Evolutionary conservation across 2,888 invertebrate genomes (phyloP), one percentile per base, ranked within the genome.

Genomic region (Tetragnatha montana): DNA sequence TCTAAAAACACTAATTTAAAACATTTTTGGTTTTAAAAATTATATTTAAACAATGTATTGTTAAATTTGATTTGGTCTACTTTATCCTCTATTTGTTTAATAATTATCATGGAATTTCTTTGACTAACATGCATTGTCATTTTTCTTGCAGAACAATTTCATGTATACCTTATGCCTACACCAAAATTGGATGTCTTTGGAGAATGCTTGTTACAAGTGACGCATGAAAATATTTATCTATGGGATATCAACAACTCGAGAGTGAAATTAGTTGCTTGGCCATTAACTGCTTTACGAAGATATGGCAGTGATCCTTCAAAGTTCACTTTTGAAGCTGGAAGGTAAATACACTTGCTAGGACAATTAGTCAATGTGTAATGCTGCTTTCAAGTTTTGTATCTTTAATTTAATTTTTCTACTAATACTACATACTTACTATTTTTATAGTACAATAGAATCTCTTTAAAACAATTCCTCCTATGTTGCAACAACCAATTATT

Each of bases 271-370:
- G 92, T 92, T 50, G 92, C 92, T 35, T 93, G 93, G 93, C 92
- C 92, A 21, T 91, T 93, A 22, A 92, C 92, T 47, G 91, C 92
- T 7, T 91, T 93, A 19, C 91, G 93, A 21, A 87, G 92, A 87
- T 93, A 93, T 90, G 92, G 92, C 73, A 91, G 92, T 91, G 92
- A 93, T 91, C 90, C 92, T 6, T 90, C 91, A 70, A 92, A 92
- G 76, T 93, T 93, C 84, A 93, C 92, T 14, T 92, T 93, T 88
- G 93, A 93, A 91, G 92, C 92, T 78, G 93, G 92, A 60, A 92
- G 92, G 92, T 92, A 51, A 87, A 88, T 83, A 47, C 47, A 60
- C 75, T 71, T 60, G 35, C 35, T 4, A 19, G 50, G 70, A 17
- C 19, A 70, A 74, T 69, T 35, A 8, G 17, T 60, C 35, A 35